phyloP scores from a whole-genome alignment of 2,797 vertebrate species.

The Falco cherrug region DNA sequence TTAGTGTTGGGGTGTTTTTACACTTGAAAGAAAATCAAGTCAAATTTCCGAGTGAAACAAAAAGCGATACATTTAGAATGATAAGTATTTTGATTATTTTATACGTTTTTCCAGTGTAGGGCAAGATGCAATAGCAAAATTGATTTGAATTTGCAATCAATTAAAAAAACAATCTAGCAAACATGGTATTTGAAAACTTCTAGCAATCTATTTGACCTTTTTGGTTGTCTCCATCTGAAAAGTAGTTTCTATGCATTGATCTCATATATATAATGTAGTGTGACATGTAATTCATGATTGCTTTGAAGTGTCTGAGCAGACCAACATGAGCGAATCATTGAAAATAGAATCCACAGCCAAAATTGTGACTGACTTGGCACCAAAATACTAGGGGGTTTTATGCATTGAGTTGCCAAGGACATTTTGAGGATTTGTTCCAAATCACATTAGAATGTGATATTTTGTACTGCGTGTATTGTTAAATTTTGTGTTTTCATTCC shows the following conservation, averaged over 20 bases:
- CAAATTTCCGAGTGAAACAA: neutral
- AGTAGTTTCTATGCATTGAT: neutral
- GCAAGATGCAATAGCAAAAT: neutral
- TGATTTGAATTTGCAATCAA: neutral
- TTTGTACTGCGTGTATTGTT: neutral
- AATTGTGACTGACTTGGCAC: neutral
- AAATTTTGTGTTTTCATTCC: constrained; percentile 1
- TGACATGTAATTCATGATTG: neutral
- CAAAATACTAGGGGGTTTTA: neutral
- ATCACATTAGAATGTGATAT: neutral
- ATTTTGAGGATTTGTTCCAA: constrained; percentile 16
- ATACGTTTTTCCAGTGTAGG: neutral
- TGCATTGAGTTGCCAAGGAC: neutral
- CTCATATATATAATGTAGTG: neutral
- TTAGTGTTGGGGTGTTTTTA: neutral
- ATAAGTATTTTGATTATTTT: neutral
- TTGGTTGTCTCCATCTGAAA: neutral
- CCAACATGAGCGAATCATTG: neutral
- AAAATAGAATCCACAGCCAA: neutral
- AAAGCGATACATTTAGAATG: neutral
- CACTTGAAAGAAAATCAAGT: neutral
- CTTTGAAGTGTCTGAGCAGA: neutral
- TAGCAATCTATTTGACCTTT: neutral
- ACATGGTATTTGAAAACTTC: neutral
- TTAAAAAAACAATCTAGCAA: neutral